Evolutionary conservation across 2,113 vertebrate species (phyloP).

Genomic region (Verasper variegatus): DNA sequence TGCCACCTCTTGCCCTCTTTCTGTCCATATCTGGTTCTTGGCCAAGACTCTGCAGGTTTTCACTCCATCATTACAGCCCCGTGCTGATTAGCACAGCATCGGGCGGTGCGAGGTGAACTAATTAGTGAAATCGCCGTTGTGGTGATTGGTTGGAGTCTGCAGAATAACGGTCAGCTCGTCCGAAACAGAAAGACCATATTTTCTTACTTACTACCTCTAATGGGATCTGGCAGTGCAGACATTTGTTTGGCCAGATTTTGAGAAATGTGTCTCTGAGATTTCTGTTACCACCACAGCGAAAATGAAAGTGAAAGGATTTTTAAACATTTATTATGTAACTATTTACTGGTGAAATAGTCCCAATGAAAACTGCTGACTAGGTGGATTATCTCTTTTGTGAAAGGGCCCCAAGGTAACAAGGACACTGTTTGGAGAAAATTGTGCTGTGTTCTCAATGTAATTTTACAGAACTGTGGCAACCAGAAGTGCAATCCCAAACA

Average conservation of each 20-base stretch:
- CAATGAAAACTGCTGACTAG: neutral
- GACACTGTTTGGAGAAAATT: neutral
- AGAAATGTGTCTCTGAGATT: neutral
- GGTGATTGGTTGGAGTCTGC: constrained; percentile 25
- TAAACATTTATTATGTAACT: neutral
- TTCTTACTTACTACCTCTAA: neutral
- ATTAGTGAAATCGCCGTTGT: constrained; percentile 36
- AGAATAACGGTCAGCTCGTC: constrained; percentile 29
- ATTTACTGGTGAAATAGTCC: neutral
- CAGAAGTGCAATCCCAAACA: neutral
- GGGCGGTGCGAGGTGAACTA: constrained; percentile 26
- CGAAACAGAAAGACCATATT: neutral
- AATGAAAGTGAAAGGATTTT: neutral
- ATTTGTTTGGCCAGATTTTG: neutral
- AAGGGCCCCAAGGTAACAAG: neutral
- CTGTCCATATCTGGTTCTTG: constrained; percentile 22
- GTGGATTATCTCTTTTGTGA: neutral
- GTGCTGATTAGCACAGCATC: constrained; percentile 33
- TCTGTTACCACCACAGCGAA: neutral
- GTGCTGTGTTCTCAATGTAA: constrained; percentile 1
- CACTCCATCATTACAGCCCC: constrained; percentile 2
- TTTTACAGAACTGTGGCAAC: neutral
- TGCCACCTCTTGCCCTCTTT: constrained; percentile 23
- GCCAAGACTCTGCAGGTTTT: constrained; percentile 40
- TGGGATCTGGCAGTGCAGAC: neutral